Evolutionary conservation across 2,888 invertebrate genomes (phyloP).

Genomic region (Gandaritis pyraliata): DNA sequence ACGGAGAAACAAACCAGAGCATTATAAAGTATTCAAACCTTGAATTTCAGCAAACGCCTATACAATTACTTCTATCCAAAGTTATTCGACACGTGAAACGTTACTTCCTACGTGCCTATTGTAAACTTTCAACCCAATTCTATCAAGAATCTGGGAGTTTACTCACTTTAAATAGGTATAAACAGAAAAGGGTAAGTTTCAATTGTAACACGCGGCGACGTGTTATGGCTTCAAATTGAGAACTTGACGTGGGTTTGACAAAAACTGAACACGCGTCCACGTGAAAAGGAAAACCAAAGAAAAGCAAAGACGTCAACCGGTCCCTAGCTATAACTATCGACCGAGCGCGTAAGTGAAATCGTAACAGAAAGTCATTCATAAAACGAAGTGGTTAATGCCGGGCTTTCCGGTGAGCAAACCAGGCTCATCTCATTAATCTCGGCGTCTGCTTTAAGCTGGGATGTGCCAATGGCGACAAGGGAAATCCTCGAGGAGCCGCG

Average conservation of each 20-base stretch:
- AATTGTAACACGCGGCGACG: constrained; percentile 34
- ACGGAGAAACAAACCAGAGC: not conserved
- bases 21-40: constrained; percentile 13
- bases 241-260: constrained; percentile 28
- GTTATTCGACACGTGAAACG: constrained; percentile 70
- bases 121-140: constrained; percentile 70
- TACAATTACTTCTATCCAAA: constrained; percentile 40
- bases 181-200: constrained; percentile 54
- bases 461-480: constrained; percentile 77
- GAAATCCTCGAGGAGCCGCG: constrained; percentile 69
- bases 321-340: constrained; percentile 25
- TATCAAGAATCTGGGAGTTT: constrained; percentile 66
- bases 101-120: constrained; percentile 74
- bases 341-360: constrained; percentile 38
- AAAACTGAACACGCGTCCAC: constrained; percentile 24
- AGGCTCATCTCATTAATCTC: constrained; percentile 79
- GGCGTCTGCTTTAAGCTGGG: constrained; percentile 77
- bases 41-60: constrained; percentile 24
- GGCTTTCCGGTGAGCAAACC: constrained; percentile 48
- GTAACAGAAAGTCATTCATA: constrained; percentile 52
- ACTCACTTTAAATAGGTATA: constrained; percentile 59
- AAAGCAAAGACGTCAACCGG: constrained; percentile 37
- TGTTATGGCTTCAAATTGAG: constrained; percentile 40
- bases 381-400: constrained; percentile 49
- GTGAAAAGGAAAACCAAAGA: constrained; percentile 28